These are phyloP conservation scores for Ailurus styani DNA, from an alignment of 2,113 vertebrate genomes.

Conservation along the genomic window DNA sequence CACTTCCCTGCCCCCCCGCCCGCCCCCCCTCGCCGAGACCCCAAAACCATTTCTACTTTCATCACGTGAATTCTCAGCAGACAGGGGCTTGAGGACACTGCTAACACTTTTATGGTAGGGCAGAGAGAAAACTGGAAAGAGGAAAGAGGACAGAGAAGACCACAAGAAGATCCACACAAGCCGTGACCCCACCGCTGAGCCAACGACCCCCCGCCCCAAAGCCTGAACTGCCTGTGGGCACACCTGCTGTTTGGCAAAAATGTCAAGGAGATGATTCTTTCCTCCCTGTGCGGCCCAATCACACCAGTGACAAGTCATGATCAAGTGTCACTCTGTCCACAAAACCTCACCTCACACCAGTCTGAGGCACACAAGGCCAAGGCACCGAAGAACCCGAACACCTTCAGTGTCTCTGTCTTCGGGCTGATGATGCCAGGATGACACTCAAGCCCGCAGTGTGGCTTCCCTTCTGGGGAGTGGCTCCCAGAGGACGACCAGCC, in stretches of 20 bases:
- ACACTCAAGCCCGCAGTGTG: fast-evolving
- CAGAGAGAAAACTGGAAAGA: neutral
- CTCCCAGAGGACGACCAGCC: neutral
- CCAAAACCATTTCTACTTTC: fast-evolving
- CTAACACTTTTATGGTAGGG: fast-evolving
- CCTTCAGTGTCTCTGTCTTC: fast-evolving
- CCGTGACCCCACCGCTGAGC: fast-evolving
- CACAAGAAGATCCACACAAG: fast-evolving
- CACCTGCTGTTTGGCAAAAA: fast-evolving
- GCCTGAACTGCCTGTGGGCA: fast-evolving
- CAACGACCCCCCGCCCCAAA: no score
- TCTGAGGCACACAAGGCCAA: neutral
- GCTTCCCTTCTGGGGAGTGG: no score
- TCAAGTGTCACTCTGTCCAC: neutral
- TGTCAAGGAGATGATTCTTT: fast-evolving
- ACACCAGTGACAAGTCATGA: neutral
- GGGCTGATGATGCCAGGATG: fast-evolving
- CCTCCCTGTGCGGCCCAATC: fast-evolving
- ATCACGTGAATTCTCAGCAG: fast-evolving
- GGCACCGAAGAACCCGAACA: neutral
- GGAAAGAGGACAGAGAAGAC: neutral
- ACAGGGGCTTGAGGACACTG: fast-evolving
- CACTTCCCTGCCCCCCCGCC: fast-evolving
- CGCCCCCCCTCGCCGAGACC: no score
- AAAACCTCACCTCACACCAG: neutral